Evolutionary conservation across 2,888 invertebrate genomes (phyloP), one percentile per base, ranked within the genome.

Genomic region (Thumatha senex): DNA sequence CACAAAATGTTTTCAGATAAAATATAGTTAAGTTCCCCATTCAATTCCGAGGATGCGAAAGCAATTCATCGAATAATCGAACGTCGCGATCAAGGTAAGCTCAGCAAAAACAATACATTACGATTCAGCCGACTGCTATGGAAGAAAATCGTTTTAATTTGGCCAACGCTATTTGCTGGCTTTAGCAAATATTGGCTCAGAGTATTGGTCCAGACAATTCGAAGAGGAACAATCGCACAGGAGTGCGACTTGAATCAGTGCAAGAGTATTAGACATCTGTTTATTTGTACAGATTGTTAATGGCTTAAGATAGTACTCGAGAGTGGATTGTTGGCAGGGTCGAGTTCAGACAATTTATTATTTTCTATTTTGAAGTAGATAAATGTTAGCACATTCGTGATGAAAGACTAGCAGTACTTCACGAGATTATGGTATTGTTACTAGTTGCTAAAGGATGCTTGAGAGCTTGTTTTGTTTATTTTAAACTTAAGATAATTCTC

Each of bases 121-220:
- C 54, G 51, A 59, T 59, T 62, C 51, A 53, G 46, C 31, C 43
- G 40, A 31, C 48, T 48, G 33, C 57, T 52, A 53, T 57, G 35
- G 51, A 74, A 72, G 74, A 72, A 73, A 80, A 81, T 73, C 76
- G 76, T 74, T 82, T 84, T 83, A 82, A 83, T 83, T 83, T 76
- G 63, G 70, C 70, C 67, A 62, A 53, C 65, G 61, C 73, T 78
- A 67, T 82, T 84, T 80, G 75, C 74, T 56, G 63, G 66, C 71
- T 73, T 71, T 73, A 55, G 68, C 78, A 82, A 84, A 84, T 80
- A 84, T 84, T 84, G 79, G 75, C 75, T 56, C 52, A 65, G 67
- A 65, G 72, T 72, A 78, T 82, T 73, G 79, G 70, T 62, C 54
- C 51, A 53, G 54, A 61, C 53, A 52, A 57, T 56, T 53, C 54